Percentiles rank a stretch among this genome's conserved stretches.
Conservation (phyloP, 2,113 vertebrate genomes). For the Takifugu bimaculatus region DNA sequence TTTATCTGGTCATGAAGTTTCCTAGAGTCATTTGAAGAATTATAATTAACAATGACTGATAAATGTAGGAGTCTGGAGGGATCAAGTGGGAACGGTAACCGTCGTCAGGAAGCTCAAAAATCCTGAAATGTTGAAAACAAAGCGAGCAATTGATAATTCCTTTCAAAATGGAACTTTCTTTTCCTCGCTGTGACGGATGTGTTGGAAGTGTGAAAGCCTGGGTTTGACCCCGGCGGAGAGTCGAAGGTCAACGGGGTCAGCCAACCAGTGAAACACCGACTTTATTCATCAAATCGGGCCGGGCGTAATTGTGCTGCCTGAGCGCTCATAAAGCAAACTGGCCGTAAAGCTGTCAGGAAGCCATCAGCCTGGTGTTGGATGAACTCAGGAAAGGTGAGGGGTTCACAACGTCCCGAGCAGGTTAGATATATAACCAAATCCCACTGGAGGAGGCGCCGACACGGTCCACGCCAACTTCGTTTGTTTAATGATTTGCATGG, state of each 20-base stretch:
- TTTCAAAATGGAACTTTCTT: conserved; percentile 41
- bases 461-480: not conserved
- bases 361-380: conserved; percentile 87
- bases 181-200: conserved; percentile 72
- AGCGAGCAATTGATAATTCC: conserved; percentile 15
- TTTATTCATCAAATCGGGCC: conserved; percentile 96
- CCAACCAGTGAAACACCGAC: conserved; percentile 83
- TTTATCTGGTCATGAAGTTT: conserved; percentile 36
- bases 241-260: conserved; percentile 81
- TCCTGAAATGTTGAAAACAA: conserved; percentile 5
- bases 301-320: conserved; percentile 86
- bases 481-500: conserved; percentile 4
- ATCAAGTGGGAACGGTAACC: conserved; percentile 10
- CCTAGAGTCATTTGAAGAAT: no score
- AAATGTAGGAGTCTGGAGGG: conserved; percentile 16
- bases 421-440: not conserved
- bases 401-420: conserved; percentile 69
- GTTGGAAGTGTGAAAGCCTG: conserved; percentile 80
- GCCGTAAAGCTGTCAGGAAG: conserved; percentile 91
- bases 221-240: conserved; percentile 82
- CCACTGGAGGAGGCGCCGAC: not conserved
- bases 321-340: conserved; percentile 83
- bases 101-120: not conserved
- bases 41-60: no score
- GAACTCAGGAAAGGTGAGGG: conserved; percentile 82